phyloP scores from a whole-genome alignment of 2,797 vertebrate genomes.

The Sphaeramia orbicularis region DNA sequence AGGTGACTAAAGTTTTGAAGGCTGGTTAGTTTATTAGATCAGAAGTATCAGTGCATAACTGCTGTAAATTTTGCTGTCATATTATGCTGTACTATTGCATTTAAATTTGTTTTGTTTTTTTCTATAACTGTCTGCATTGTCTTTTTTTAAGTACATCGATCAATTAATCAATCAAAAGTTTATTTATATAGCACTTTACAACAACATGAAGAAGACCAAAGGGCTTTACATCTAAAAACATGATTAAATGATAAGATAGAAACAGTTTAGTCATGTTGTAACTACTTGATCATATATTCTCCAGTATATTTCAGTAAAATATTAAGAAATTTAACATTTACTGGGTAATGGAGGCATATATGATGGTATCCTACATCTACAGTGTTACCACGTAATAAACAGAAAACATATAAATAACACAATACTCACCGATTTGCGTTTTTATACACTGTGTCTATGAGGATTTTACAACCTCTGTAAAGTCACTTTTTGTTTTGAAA shows the following conservation, averaged over 20 bases:
- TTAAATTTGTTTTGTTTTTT: slow-evolving; percentile 79
- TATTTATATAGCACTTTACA: no score
- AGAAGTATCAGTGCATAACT: slow-evolving; percentile 63
- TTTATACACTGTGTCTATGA: no score
- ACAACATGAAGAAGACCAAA: no score
- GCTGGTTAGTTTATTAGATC: slow-evolving; percentile 58
- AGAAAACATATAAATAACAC: no score
- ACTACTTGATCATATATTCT: background rate
- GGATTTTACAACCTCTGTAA: no score
- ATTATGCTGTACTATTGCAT: slow-evolving; percentile 65
- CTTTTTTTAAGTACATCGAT: slow-evolving; percentile 20
- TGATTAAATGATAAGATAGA: no score
- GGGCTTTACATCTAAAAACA: no score
- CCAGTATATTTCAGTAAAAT: background rate
- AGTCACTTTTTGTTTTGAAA: no score
- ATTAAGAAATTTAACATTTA: background rate
- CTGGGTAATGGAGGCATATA: background rate
- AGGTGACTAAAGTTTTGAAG: slow-evolving; percentile 61
- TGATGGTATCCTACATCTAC: background rate
- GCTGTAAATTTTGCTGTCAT: slow-evolving; percentile 80
- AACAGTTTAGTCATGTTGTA: no score
- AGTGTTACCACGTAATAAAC: no score
- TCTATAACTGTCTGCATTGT: slow-evolving; percentile 38
- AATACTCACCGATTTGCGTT: no score
- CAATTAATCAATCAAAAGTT: no score